Conservation (phyloP, 2,113 vertebrate species). For the Rhipidura dahli region DNA sequence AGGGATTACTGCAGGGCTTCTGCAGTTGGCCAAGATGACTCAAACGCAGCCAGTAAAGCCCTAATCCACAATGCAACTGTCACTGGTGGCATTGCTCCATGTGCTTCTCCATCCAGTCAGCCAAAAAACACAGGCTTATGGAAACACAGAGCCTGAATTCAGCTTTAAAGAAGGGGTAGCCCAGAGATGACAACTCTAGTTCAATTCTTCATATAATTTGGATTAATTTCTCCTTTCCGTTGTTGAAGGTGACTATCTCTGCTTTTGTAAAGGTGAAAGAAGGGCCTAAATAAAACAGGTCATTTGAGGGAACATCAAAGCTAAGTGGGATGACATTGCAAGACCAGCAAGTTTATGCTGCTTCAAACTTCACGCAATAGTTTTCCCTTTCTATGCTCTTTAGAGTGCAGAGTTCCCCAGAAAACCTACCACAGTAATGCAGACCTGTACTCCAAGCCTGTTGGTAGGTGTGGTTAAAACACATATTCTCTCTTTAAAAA, state of each 20-base stretch:
- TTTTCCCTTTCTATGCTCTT: background rate
- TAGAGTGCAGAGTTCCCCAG: background rate
- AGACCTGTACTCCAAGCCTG: background rate
- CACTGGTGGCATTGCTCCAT: background rate
- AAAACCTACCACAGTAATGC: background rate
- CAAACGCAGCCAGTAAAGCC: background rate
- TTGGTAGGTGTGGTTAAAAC: background rate
- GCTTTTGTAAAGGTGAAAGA: background rate
- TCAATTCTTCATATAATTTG: background rate
- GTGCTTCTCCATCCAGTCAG: background rate
- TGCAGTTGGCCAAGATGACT: background rate
- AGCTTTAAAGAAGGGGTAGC: background rate
- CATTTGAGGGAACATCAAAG: background rate
- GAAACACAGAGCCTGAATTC: background rate
- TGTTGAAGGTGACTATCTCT: background rate
- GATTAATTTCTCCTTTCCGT: background rate
- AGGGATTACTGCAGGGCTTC: background rate
- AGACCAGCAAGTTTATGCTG: background rate
- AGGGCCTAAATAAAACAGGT: background rate
- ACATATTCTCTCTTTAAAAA: background rate
- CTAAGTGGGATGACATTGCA: background rate
- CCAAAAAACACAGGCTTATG: background rate
- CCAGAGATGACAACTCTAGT: background rate
- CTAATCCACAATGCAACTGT: background rate
- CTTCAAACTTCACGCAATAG: background rate